Conservation (phyloP, 2,797 vertebrate species). For the Microctenopoma stevenorrisi region DNA sequence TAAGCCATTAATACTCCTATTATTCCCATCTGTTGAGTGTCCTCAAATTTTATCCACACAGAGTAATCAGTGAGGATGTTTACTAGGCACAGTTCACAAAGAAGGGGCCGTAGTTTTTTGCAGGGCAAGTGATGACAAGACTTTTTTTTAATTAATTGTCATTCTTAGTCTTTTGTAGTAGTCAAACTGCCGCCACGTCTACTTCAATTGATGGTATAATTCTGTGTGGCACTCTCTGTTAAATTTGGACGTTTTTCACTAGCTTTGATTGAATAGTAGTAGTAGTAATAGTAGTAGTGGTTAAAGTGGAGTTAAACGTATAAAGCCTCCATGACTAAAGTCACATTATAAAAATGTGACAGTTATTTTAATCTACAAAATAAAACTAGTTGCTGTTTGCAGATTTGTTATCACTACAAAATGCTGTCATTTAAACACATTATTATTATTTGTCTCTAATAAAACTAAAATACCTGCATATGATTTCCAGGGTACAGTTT, state of each 20-base stretch:
- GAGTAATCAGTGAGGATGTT: slow-evolving; percentile 11
- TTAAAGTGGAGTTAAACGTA: too few species aligned
- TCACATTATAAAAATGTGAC: too few species aligned
- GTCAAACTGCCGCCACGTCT: too few species aligned
- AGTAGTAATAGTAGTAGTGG: not conserved
- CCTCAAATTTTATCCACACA: slow-evolving; percentile 1
- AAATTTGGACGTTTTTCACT: too few species aligned
- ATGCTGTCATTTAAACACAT: too few species aligned
- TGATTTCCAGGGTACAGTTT: too few species aligned
- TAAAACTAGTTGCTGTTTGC: too few species aligned
- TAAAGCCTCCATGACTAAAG: too few species aligned
- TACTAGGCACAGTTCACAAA: slow-evolving; percentile 6
- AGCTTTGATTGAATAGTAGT: not conserved
- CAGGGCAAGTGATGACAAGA: not conserved
- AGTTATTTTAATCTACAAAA: too few species aligned
- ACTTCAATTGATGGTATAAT: not conserved
- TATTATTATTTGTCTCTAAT: too few species aligned
- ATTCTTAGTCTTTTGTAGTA: not conserved
- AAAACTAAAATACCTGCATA: too few species aligned
- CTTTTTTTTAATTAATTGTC: not conserved
- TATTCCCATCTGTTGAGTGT: slow-evolving; percentile 53
- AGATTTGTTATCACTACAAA: too few species aligned
- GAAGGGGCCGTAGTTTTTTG: not conserved
- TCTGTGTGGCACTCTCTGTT: not conserved
- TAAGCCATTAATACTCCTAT: slow-evolving; percentile 64